Evolutionary conservation across 1,140 invertebrate species (phyloP), one percentile per base, ranked within the genome.

Genomic region (Gryon sp.): DNA sequence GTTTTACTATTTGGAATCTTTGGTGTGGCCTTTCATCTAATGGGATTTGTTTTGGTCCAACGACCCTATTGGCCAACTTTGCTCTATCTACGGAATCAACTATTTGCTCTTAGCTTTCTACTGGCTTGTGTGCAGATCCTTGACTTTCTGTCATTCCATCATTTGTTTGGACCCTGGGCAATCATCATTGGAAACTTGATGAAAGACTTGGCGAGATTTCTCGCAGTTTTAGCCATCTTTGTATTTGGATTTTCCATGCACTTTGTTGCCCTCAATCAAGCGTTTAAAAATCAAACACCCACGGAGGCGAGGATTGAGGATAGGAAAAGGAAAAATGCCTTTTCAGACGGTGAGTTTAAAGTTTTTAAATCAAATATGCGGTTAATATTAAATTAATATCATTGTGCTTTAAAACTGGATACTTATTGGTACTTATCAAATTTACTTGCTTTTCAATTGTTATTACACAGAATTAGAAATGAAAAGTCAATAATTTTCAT

Each of bases 191-290:
- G 95, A 7, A 95, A 96, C 85, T 89, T 96, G 34, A 95, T 96
- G 91, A 96, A 96, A 88, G 94, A 99, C 88, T 90, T 99, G 73
- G 96, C 96, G 4, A 91, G 98, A 73, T 99, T 99, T 89, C 90
- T 99, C 53, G 98, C 98, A 15, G 98, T 99, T 5, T 89, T 99
- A 80, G 93, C 95, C 9, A 98, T 99, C 86, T 99, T 99, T 89
- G 96, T 99, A 70, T 95, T 98, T 84, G 98, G 98, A 38, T 99
- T 99, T 86, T 99, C 98, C 0, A 96, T 99, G 92, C 96, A 98
- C 81, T 95, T 99, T 38, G 95, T 98, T 8, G 97, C 97, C 0
- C 89, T 99, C 20, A 99, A 99, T 90, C 97, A 98, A 83, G 96
- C 97, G 0, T 95, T 98, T 85, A 90, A 92, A 80, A 94, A 93